Evolutionary conservation across 2,797 vertebrate species (phyloP), one percentile per base, ranked within the genome.

Genomic region (Sebastes variabilis): DNA sequence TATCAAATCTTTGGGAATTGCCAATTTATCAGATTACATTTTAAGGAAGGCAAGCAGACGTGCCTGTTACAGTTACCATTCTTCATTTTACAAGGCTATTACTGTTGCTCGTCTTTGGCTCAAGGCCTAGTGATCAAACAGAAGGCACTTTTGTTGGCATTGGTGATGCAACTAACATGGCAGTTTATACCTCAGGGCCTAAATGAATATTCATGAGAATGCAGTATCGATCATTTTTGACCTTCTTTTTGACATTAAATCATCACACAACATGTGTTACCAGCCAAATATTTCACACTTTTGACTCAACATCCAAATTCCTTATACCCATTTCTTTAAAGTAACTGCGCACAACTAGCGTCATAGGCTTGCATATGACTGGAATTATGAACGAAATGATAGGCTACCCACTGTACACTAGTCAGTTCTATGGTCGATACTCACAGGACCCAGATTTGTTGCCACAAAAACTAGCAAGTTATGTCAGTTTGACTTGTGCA

Each of bases 121-220:
- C 93, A 87, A 92, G 94, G 94, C 94, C 93, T 92, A 83, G 92
- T 92, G 92, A 89, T 93, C 90, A 92, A 88, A 94, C 95, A 95
- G 93, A 96, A 96, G 96, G 96, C 96, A 96, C 95, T 95, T 96
- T 94, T 88, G 90, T 93, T 95, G 91, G 93, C 89, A 84, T 93
- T 92, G 81, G 84, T 90, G 91, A 93, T 90, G 91, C 89, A 91
- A 92, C 91, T 88, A 90, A 93, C 84, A 92, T 92, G 92, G 93
- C 91, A 92, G 91, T 93, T 46, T 90, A 84, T 87, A 89, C 87
- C 83, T 86, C 84, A 72, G 86, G 84, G 88, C 79, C 88, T 80
- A 85, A 85, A 86, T 85, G 56, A 90, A 87, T 66, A 81, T 87
- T 80, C 6, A 77, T 83, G 89, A 82, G 54, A 72, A 88, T 83